These are phyloP conservation scores for Drosophila formosana DNA, from an alignment of 2,888 invertebrate species.

Conservation along the genomic window DNA sequence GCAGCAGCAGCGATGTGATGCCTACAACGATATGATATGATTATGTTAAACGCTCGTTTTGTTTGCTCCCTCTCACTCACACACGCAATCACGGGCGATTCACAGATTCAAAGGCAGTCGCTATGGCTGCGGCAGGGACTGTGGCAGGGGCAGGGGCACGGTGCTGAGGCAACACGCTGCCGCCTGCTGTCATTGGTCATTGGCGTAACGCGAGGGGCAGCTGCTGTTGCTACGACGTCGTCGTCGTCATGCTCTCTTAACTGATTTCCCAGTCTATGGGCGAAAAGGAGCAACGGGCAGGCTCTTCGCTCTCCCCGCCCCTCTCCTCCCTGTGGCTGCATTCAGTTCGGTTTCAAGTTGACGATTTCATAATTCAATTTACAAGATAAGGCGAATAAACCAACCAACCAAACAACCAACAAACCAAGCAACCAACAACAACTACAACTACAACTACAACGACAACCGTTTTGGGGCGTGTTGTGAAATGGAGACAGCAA, in stretches of 20 bases:
- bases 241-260: constrained; percentile 79
- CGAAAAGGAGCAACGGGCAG: constrained; percentile 75
- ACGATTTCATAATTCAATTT: constrained; percentile 84
- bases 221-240: constrained; percentile 28
- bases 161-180: constrained; percentile 45
- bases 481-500: constrained; percentile 56
- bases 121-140: constrained; percentile 9
- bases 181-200: constrained; percentile 71
- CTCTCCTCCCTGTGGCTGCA: constrained; percentile 47
- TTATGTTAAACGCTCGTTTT: constrained; percentile 82
- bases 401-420: constrained; percentile 41
- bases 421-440: constrained; percentile 42
- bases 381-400: constrained; percentile 78
- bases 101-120: constrained; percentile 25
- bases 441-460: constrained; percentile 33
- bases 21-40: constrained; percentile 79
- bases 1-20: constrained; percentile 71
- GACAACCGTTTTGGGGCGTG: constrained; percentile 69
- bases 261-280: constrained; percentile 76
- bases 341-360: constrained; percentile 81
- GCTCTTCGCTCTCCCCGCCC: constrained; percentile 19
- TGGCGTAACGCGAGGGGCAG: constrained; percentile 71
- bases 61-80: constrained; percentile 63
- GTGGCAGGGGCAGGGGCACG: background rate
- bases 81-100: constrained; percentile 15